Conservation (phyloP, 2,888 invertebrate species). For the Meghimatium bilineatum region DNA sequence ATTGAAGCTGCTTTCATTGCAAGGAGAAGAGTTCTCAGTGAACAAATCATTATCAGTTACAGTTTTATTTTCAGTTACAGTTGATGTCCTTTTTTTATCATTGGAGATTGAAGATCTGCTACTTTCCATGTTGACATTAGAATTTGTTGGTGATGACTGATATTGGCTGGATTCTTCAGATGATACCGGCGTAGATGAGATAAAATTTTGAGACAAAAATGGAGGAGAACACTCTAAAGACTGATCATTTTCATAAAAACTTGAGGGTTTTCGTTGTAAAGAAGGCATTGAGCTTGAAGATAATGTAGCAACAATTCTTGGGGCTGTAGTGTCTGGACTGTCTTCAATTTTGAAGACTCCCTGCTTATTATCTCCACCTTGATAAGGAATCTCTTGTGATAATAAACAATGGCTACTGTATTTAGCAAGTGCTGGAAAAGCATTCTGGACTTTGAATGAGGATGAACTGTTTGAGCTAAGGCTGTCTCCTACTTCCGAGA, state of each 20-base stretch:
- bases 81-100: neutral
- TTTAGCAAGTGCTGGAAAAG: neutral
- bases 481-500: neutral
- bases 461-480: neutral
- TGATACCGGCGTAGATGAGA: neutral
- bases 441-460: neutral
- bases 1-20: neutral
- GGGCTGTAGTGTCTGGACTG: neutral
- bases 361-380: neutral
- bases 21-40: neutral
- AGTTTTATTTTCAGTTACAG: neutral
- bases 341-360: neutral
- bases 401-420: neutral
- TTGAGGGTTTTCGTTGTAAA: neutral
- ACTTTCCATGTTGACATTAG: neutral
- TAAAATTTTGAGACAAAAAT: neutral
- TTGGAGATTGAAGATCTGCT: neutral
- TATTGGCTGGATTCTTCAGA: neutral
- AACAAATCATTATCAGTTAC: neutral
- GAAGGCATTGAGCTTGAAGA: constrained; percentile 19
- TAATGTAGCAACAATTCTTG: neutral
- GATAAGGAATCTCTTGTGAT: constrained; percentile 14
- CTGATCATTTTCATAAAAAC: neutral
- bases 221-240: constrained; percentile 5
- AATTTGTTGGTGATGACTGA: neutral